A percentile compares a stretch with the other conserved stretches of the same genome.
These are phyloP conservation scores for Cataglyphis albicans DNA, from an alignment of 2,888 invertebrate genomes.

Conservation along the genomic window DNA sequence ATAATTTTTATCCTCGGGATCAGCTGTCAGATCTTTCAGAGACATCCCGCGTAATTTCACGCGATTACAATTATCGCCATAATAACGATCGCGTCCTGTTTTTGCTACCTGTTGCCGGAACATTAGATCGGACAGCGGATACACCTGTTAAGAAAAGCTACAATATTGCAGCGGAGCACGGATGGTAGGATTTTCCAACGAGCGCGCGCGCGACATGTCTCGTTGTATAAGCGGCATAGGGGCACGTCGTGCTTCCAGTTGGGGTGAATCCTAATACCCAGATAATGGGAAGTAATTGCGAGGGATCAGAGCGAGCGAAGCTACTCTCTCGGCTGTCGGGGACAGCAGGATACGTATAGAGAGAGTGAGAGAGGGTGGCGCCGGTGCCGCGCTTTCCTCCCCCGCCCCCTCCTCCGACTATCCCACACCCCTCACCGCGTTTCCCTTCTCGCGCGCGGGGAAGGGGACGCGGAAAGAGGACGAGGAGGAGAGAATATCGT, in stretches of 20 bases:
- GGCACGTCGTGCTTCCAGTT: constrained; percentile 83
- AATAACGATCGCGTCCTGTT: constrained; percentile 26
- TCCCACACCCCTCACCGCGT: background rate
- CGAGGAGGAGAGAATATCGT: constrained; percentile 70
- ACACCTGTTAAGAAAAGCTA: constrained; percentile 50
- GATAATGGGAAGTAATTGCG: constrained; percentile 86
- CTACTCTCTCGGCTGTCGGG: constrained; percentile 75
- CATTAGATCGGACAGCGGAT: constrained; percentile 47
- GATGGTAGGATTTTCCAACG: constrained; percentile 45
- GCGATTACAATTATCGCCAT: constrained; percentile 10
- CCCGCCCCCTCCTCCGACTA: constrained; percentile 19
- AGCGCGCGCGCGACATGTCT: constrained; percentile 39
- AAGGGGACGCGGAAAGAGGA: constrained; percentile 70
- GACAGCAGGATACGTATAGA: constrained; percentile 56
- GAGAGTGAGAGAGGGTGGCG: constrained; percentile 52
- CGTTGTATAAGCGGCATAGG: constrained; percentile 76
- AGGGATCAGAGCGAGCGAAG: constrained; percentile 85
- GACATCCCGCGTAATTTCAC: background rate
- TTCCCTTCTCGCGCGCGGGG: constrained; percentile 54
- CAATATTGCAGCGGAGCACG: constrained; percentile 40
- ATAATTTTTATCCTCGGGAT: background rate
- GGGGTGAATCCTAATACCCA: constrained; percentile 86
- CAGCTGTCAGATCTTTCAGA: background rate
- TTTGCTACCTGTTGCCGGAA: constrained; percentile 73
- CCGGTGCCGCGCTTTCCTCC: constrained; percentile 52